Evolutionary conservation across 2,888 invertebrate species (phyloP).

Genomic region (Hedychridium roseum): DNA sequence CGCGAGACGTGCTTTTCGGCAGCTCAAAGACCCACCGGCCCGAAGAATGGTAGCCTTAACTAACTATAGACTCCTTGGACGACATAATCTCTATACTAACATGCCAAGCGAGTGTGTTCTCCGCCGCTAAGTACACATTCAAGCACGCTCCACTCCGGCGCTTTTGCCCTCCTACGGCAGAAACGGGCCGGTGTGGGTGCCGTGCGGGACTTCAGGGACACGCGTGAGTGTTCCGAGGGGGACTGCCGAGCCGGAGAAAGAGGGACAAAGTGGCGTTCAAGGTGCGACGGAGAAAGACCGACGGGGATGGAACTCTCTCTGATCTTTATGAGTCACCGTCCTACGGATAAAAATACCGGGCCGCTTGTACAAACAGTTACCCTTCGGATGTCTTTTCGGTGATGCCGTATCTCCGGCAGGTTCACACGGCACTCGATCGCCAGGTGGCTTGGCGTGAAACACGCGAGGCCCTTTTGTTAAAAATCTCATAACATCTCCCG

Average conservation of each 20-base stretch:
- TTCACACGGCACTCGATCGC: constrained; percentile 45
- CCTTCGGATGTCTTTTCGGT: constrained; percentile 45
- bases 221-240: constrained; percentile 4
- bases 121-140: constrained; percentile 55
- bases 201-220: constrained; percentile 4
- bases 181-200: constrained; percentile 5
- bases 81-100: constrained; percentile 54
- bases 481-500: too few species aligned
- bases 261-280: constrained; percentile 16
- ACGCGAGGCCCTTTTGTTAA: constrained; percentile 18
- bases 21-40: constrained; percentile 32
- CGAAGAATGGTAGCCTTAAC: constrained; percentile 53
- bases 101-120: constrained; percentile 45
- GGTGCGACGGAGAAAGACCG: constrained; percentile 23
- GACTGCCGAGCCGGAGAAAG: too few species aligned
- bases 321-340: constrained; percentile 55
- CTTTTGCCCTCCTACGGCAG: not conserved
- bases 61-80: constrained; percentile 51
- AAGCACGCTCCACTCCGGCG: constrained; percentile 30
- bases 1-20: constrained; percentile 29
- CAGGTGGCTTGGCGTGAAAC: constrained; percentile 44
- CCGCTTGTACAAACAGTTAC: constrained; percentile 55
- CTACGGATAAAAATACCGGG: constrained; percentile 55
- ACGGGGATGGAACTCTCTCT: constrained; percentile 34
- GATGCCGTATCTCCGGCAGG: constrained; percentile 38